Evolutionary conservation across 1,140 invertebrate species (phyloP).

Genomic region (Hylaeus anthracinus): DNA sequence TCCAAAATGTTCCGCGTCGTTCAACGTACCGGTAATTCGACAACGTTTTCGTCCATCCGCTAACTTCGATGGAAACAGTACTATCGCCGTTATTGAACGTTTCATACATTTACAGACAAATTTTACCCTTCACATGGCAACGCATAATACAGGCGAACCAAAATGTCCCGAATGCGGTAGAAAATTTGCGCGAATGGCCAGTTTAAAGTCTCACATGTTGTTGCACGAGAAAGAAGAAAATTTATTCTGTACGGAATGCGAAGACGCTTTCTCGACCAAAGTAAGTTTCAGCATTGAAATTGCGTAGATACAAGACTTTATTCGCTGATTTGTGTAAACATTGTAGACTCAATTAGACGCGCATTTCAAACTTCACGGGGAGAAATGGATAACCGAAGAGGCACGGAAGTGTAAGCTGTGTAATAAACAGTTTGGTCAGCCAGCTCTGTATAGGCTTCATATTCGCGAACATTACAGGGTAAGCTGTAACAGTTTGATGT

Average conservation of each 20-base stretch:
- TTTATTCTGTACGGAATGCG: conserved; percentile 86
- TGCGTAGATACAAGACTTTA: background rate
- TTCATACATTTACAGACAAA: conserved; percentile 77
- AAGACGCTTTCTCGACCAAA: conserved; percentile 85
- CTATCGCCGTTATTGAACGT: background rate
- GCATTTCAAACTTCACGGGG: conserved; percentile 73
- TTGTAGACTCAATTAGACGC: conserved; percentile 72
- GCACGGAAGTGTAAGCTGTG: conserved; percentile 75
- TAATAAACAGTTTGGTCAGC: conserved; percentile 74
- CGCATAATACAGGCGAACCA: conserved; percentile 81
- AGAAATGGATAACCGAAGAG: conserved; percentile 73
- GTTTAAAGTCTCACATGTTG: conserved; percentile 87
- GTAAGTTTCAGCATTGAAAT: conserved; percentile 72
- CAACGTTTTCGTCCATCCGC: background rate
- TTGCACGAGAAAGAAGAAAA: conserved; percentile 87
- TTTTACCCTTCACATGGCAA: conserved; percentile 84
- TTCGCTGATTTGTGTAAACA: background rate
- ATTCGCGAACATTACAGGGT: conserved; percentile 75
- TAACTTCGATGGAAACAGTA: background rate
- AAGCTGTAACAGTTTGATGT: conserved; percentile 4
- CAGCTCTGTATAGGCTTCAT: conserved; percentile 73
- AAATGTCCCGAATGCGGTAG: conserved; percentile 85
- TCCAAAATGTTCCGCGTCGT: conserved; percentile 83
- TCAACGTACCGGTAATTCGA: conserved; percentile 82
- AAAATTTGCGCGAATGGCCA: conserved; percentile 85